A percentile compares a stretch with the other conserved stretches of the same genome.
Evolutionary conservation across 2,113 vertebrate species (phyloP).

Genomic region (Lophochroa leadbeateri): DNA sequence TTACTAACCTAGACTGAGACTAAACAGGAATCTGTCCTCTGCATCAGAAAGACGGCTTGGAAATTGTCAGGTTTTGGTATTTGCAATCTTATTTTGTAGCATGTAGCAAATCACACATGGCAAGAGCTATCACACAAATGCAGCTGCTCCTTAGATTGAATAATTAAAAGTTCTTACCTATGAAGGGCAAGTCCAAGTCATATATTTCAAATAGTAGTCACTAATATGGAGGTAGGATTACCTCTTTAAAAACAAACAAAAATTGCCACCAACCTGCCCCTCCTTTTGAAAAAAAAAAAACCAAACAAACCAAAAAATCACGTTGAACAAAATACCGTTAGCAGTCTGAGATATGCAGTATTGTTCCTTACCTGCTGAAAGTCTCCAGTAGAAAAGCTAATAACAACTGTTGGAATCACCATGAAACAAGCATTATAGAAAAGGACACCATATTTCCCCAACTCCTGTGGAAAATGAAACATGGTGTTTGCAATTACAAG

Average conservation of each 20-base stretch:
- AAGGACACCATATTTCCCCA: constrained; percentile 91
- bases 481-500: background rate
- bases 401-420: constrained; percentile 82
- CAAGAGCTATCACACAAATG: background rate
- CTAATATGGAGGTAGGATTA: background rate
- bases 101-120: background rate
- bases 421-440: constrained; percentile 94
- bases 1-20: background rate
- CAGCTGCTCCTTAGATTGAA: background rate
- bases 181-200: background rate
- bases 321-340: background rate
- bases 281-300: background rate
- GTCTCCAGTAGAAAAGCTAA: constrained; percentile 85
- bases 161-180: background rate
- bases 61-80: background rate
- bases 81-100: background rate
- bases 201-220: background rate
- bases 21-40: background rate
- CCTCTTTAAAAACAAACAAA: background rate
- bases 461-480: constrained; percentile 73
- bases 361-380: constrained; percentile 78
- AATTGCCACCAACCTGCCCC: rapidly evolving
- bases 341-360: background rate
- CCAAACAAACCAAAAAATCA: background rate
- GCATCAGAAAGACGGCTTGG: background rate